phyloP scores from a whole-genome alignment of 2,888 invertebrate genomes.

The Dasysyrphus tricinctus region DNA sequence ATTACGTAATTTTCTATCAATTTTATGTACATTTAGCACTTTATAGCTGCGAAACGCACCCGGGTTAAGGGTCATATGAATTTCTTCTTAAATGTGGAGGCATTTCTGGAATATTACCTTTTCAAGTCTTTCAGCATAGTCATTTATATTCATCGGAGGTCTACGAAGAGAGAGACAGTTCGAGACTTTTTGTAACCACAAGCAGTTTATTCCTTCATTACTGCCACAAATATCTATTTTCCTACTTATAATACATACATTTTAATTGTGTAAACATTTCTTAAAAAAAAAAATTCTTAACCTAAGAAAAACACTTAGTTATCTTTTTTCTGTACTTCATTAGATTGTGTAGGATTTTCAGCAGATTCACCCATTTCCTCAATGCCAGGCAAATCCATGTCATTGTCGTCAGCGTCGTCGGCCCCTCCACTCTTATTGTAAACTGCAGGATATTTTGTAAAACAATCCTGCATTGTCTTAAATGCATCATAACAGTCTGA shows the following conservation, averaged over 20 bases:
- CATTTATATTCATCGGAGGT: too few relatives aligned
- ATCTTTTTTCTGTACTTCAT: conserved; percentile 27
- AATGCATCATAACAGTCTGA: conserved; percentile 96
- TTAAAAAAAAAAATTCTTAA: conserved; percentile 43
- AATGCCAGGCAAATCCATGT: conserved; percentile 78
- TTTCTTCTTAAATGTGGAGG: too few relatives aligned
- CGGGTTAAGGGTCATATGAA: too few relatives aligned
- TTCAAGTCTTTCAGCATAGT: too few relatives aligned
- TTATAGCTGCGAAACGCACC: too few relatives aligned
- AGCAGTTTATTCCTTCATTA: too few relatives aligned
- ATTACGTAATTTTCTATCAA: too few relatives aligned
- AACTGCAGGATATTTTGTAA: conserved; percentile 92
- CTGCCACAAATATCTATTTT: background rate
- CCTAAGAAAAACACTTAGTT: conserved; percentile 10
- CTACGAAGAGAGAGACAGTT: too few relatives aligned
- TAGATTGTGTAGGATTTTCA: conserved; percentile 56
- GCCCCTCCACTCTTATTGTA: conserved; percentile 89
- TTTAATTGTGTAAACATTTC: conserved; percentile 41
- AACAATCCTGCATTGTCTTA: conserved; percentile 95
- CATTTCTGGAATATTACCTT: too few relatives aligned
- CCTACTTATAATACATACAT: conserved; percentile 54
- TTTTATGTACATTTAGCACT: too few relatives aligned
- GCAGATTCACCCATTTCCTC: conserved; percentile 73
- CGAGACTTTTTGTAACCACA: too few relatives aligned
- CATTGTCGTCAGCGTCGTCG: conserved; percentile 85